Evolutionary conservation across 2,113 vertebrate species (phyloP), one percentile per base, ranked within the genome.

Genomic region (Columbina picui): DNA sequence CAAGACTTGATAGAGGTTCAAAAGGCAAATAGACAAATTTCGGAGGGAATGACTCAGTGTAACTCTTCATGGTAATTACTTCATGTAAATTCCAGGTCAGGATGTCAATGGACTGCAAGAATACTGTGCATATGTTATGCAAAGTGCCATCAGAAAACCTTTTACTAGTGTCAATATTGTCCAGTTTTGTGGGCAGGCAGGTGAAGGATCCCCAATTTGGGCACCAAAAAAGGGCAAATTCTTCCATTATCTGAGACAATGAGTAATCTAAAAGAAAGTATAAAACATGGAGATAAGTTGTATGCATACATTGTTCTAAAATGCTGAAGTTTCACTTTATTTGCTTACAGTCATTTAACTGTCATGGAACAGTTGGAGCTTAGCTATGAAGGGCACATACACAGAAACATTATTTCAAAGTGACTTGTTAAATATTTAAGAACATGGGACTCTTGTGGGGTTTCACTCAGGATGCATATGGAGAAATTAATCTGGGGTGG

Each of bases 391-490:
- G 82, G 27, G 30, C 57, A 74, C 32, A 25, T 71, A 55, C 21
- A 67, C 22, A 47, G n/a, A 91, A 64, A 9, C 14, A 50, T 93
- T 79, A 53, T 89, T 96, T 81, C 32, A 78, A 68, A 87, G n/a
- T 36, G 20, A 45, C 32, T 55, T 78, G 25, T 88, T 94, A 94
- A 95, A 93, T 87, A 90, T 80, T 94, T 93, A 93, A 94, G 11
- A 86, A 32, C 23, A 60, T 60, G 71, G 21, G 18, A 92, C 61
- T 71, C 4, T 14, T 68, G 39, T 75, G 34, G 34, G 19, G 41
- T 60, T 93, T 63, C 53, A 36, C 39, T 74, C 53, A 41, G 30
- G 20, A 56, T 80, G 86, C 29, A 50, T 64, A 87, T 4, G 36
- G 55, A 68, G 68, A 93, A 52, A 84, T 77, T 90, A 84, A 78